These are phyloP conservation scores for Chitala chitala DNA, from an alignment of 2,113 vertebrate species.

Conservation along the genomic window DNA sequence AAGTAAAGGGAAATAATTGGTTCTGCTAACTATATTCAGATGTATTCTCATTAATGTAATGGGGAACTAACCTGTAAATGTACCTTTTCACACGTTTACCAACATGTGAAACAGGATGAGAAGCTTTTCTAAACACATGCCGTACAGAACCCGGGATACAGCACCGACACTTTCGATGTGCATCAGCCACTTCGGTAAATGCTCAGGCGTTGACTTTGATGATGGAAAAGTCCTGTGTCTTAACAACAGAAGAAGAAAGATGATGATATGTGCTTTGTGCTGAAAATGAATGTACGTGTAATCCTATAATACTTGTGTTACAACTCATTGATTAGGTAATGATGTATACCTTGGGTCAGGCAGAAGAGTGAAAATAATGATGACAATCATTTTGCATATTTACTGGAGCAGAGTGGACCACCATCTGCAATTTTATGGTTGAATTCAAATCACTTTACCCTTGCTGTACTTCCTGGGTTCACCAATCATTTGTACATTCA, in stretches of 20 bases:
- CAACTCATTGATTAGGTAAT: conserved; percentile 65
- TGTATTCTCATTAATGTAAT: no score
- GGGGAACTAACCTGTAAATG: no score
- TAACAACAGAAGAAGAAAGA: background rate
- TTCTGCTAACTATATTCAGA: no score
- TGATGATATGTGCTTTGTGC: conserved; percentile 37
- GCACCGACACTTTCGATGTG: no score
- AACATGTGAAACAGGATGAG: background rate
- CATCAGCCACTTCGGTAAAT: no score
- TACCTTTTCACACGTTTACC: background rate
- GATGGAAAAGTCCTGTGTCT: background rate
- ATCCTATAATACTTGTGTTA: conserved; percentile 41
- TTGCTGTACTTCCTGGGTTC: conserved; percentile 46
- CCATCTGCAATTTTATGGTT: conserved; percentile 68
- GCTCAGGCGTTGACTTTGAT: background rate
- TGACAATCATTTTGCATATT: conserved; percentile 61
- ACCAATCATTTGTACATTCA: conserved; percentile 56
- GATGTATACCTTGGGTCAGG: conserved; percentile 56
- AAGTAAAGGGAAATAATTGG: conserved; percentile 6
- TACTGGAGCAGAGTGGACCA: conserved; percentile 53
- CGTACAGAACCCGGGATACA: no score
- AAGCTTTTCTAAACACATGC: no score
- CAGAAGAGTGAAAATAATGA: conserved; percentile 48
- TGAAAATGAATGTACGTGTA: conserved; percentile 45
- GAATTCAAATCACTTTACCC: conserved; percentile 59